These are phyloP conservation scores for Cinara cedri DNA, from an alignment of 2,888 invertebrate genomes.

Conservation along the genomic window DNA sequence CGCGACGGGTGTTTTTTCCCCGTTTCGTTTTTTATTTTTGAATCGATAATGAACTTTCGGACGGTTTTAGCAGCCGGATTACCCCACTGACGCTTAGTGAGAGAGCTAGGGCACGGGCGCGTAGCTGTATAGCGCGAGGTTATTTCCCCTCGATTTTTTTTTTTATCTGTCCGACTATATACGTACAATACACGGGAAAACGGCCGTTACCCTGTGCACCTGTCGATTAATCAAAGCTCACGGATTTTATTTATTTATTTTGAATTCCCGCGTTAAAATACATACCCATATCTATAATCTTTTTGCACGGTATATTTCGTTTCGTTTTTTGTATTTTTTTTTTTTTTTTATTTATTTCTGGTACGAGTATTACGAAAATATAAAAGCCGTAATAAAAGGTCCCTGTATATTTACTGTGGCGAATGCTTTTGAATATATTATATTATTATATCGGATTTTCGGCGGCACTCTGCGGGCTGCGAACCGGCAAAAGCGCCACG, in stretches of 20 bases:
- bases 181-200: no score
- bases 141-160: background rate
- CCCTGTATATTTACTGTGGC: no score
- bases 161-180: slow-evolving; percentile 14
- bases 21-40: background rate
- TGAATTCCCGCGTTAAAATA: background rate
- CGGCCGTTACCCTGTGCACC: slow-evolving; percentile 2
- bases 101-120: background rate
- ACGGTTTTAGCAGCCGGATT: slow-evolving; percentile 23
- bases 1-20: background rate
- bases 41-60: slow-evolving; percentile 45
- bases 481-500: slow-evolving; percentile 3
- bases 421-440: no score
- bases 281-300: background rate
- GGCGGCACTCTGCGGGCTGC: no score
- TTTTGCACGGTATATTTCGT: background rate
- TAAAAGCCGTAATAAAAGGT: background rate
- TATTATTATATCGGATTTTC: no score
- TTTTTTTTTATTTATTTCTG: no score
- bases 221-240: slow-evolving; percentile 21
- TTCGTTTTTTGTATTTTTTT: background rate
- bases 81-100: background rate
- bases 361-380: background rate
- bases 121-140: background rate
- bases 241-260: background rate